Evolutionary conservation across 2,113 vertebrate species (phyloP), one percentile per base, ranked within the genome.

Genomic region (Callipepla squamata): DNA sequence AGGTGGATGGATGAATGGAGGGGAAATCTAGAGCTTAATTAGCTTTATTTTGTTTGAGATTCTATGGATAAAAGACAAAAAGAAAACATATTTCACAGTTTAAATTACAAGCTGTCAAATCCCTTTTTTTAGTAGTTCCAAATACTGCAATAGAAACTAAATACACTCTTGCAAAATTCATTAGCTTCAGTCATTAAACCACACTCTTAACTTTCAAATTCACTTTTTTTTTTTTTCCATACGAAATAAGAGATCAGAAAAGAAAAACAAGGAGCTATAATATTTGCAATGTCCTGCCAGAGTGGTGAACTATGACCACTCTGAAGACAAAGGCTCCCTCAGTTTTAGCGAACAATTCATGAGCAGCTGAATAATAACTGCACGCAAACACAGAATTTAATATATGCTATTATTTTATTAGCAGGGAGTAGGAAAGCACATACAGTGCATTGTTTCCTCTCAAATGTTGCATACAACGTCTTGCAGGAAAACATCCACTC

Each of bases 161-260:
- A 87, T 58, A 66, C 0, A 4, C 38, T 44, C 67, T 62, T 90
- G 47, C 32, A 92, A 63, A 89, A 89, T 44, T 87, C 42, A 84
- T 84, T 47, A 75, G 7, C 40, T 92, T 79, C 4, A 58, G n/a
- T 80, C 58, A 77, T n/a, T 68, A 66, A 88, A 50, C 21, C 45
- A 78, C 89, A 89, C 92, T 94, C 85, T 79, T 89, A 89, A 89
- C 70, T 75, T 92, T 80, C 87, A 85, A 45, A 68, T 87, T 93
- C 11, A 23, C 28, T 91, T 92, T 76, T 89, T 92, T 68, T 68
- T 89, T 78, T 48, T 93, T 79, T 89, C 65, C 28, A 67, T 63
- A 80, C 67, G 21, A 55, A 93, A 80, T 28, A 74, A 74, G 42
- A 75, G 57, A 84, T 1, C 53, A 69, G 11, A 81, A 9, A 44